phyloP scores from a whole-genome alignment of 2,113 vertebrate genomes.

The Paracanthobrama guichenoti region DNA sequence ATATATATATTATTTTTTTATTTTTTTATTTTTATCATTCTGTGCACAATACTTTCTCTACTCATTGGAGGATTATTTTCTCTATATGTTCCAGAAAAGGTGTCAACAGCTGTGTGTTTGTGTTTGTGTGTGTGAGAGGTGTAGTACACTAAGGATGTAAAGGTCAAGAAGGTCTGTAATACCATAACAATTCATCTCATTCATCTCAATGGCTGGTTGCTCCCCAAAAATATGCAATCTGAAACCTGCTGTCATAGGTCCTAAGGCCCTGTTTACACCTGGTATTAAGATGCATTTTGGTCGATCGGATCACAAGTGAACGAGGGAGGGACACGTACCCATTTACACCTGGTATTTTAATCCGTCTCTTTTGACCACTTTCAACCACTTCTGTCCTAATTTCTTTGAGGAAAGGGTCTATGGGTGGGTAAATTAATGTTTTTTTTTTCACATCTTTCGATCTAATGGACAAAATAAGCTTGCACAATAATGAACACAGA shows the following conservation, averaged over 20 bases:
- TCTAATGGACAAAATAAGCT: too few relatives aligned
- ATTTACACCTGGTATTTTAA: too few relatives aligned
- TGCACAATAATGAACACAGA: too few relatives aligned
- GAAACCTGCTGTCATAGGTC: background rate
- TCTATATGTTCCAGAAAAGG: background rate
- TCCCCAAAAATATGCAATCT: background rate
- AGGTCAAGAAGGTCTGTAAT: background rate
- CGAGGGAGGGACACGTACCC: too few relatives aligned
- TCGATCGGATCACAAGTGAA: too few relatives aligned
- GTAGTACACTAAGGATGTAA: background rate
- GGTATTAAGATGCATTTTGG: too few relatives aligned
- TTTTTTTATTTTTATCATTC: background rate
- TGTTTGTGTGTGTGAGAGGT: background rate
- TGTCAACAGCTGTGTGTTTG: background rate
- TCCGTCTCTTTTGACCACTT: too few relatives aligned
- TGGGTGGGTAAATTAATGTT: too few relatives aligned
- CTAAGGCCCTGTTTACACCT: background rate
- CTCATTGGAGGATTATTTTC: background rate
- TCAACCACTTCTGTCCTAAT: too few relatives aligned
- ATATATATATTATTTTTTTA: too few relatives aligned
- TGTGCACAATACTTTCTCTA: background rate
- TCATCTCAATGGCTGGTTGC: background rate
- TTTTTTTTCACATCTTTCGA: too few relatives aligned
- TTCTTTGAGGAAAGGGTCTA: too few relatives aligned
- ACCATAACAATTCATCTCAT: background rate